Conservation (phyloP, 2,797 vertebrate species). For the Helostoma temminkii region DNA sequence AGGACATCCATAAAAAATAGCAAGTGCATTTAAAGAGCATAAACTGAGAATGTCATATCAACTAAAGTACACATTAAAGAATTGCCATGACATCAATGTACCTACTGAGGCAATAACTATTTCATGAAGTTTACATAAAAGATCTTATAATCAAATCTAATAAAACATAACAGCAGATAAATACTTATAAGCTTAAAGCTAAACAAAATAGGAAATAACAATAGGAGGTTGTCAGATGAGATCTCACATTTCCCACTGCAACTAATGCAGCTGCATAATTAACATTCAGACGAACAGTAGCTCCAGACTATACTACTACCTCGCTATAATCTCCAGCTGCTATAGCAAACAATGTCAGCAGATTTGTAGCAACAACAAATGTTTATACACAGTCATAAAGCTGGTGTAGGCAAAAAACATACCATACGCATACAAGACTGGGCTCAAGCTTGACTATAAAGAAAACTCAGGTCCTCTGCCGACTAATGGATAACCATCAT, state of each 20-base stretch:
- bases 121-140: no score
- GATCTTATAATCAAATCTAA: no score
- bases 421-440: neutral
- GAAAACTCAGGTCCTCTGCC: neutral
- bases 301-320: neutral
- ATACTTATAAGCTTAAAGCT: no score
- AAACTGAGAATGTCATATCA: neutral
- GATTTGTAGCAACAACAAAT: constrained; percentile 6
- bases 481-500: no score
- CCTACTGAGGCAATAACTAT: no score
- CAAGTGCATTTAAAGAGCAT: neutral
- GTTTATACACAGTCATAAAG: neutral
- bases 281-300: no score
- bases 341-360: neutral
- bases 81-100: no score
- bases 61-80: constrained; percentile 11
- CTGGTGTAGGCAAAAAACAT: neutral
- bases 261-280: no score
- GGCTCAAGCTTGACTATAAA: neutral
- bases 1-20: constrained; percentile 2
- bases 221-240: neutral
- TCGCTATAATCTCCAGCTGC: neutral
- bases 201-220: no score
- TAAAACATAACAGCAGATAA: no score
- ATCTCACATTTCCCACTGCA: neutral